phyloP scores from a whole-genome alignment of 2,888 invertebrate genomes.

The Ophioninae sp. region DNA sequence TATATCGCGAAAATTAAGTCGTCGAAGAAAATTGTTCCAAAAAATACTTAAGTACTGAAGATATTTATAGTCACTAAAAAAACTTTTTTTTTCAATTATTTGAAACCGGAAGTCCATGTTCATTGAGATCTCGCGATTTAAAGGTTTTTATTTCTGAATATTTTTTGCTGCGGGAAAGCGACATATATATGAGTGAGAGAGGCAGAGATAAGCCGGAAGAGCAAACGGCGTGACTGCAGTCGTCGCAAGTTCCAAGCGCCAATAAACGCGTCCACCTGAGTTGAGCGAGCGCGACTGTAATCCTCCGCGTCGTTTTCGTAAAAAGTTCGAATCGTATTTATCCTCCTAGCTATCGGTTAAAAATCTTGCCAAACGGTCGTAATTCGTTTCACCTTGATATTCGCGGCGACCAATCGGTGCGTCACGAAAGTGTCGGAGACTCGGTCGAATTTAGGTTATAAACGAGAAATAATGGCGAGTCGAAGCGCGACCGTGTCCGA shows the following conservation, averaged over 20 bases:
- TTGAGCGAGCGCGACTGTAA: not conserved
- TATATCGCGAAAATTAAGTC: too few relatives aligned
- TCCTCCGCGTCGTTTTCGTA: not conserved
- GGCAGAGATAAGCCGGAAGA: not conserved
- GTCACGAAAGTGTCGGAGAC: not conserved
- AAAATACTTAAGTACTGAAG: too few relatives aligned
- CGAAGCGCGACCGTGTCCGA: not conserved
- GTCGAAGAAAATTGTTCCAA: too few relatives aligned
- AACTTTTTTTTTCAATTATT: too few relatives aligned
- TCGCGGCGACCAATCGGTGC: not conserved
- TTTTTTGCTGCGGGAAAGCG: too few relatives aligned
- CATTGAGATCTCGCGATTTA: too few relatives aligned
- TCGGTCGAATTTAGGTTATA: slow-evolving; percentile 27
- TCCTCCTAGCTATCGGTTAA: not conserved
- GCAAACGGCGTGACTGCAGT: slow-evolving; percentile 30
- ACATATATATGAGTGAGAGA: slow-evolving; percentile 15
- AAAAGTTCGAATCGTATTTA: not conserved
- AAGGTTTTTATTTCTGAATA: too few relatives aligned
- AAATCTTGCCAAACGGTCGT: not conserved
- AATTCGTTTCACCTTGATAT: not conserved
- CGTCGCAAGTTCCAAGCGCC: slow-evolving; percentile 9
- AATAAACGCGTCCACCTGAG: not conserved
- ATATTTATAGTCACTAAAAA: too few relatives aligned
- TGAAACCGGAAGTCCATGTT: too few relatives aligned
- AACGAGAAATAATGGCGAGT: not conserved